Evolutionary conservation across 2,113 vertebrate species (phyloP), one percentile per base, ranked within the genome.

Genomic region (Onychostruthus taczanowskii): DNA sequence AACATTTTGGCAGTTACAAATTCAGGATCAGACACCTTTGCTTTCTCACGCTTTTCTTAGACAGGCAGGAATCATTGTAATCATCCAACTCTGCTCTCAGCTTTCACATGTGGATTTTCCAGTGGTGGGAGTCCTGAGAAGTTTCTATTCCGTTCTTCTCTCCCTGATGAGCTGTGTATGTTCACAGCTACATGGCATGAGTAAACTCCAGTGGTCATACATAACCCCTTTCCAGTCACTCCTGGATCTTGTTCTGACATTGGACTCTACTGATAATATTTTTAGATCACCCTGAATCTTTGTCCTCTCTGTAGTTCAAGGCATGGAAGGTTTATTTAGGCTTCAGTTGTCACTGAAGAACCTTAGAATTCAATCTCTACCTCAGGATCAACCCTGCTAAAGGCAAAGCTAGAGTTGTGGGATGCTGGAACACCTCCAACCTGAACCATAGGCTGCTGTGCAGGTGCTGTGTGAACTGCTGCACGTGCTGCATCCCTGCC

Each of bases 161-260:
- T 70, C 23, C 21, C 16, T 59, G 18, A 14, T 3, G 2, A 47
- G 16, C 10, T 64, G 39, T 1, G 0, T 9, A 5, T 37, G 11
- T 37, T 84, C 43, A 37, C n/a, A 84, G 46, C 17, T 63, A 24
- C 1, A 0, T 22, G 19, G 16, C 12, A 39, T 8, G 16, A 43
- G 19, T 62, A 39, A 24, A 9, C 33, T 15, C 0, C 1, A 23
- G 27, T 20, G 31, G 11, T 59, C 43, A 72, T 33, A 27, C 11
- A 27, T 17, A 35, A 3, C 1, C 20, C 6, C 27, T 78, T 83
- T 69, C 49, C 14, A 27, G 21, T 49, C 35, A 30, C 33, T 50
- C 33, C 62, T 75, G 43, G 8, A 61, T 58, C 39, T 55, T 67
- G 6, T 63, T 76, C 62, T 55, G 26, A 19, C 41, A 20, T 37